Percentiles rank a stretch among this genome's conserved stretches.
Conservation (phyloP, 2,888 invertebrate species). For the Drosophila eohydei region DNA sequence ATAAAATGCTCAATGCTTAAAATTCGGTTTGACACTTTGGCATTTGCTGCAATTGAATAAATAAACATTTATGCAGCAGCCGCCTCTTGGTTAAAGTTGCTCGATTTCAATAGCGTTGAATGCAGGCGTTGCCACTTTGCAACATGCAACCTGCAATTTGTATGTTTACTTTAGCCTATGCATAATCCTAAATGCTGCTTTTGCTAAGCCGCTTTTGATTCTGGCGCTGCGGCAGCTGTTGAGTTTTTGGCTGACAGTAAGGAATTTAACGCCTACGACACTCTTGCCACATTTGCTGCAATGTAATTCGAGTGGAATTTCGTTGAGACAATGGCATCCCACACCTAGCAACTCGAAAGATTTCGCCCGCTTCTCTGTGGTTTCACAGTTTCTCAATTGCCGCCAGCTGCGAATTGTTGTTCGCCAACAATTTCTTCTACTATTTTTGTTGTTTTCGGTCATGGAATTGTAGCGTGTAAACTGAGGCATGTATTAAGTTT, state of each 20-base stretch:
- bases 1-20: conserved; percentile 39
- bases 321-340: conserved; percentile 31
- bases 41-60: conserved; percentile 61
- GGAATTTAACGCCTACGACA: conserved; percentile 31
- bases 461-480: conserved; percentile 63
- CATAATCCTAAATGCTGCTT: conserved; percentile 37
- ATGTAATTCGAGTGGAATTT: conserved; percentile 53
- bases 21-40: conserved; percentile 55
- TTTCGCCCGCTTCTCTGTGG: conserved; percentile 29
- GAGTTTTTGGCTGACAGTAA: conserved; percentile 17
- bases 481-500: conserved; percentile 66
- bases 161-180: conserved; percentile 28
- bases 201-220: conserved; percentile 37
- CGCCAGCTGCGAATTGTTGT: conserved; percentile 42
- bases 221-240: conserved; percentile 8
- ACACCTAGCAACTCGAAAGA: conserved; percentile 11
- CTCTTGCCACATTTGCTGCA: conserved; percentile 32
- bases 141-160: conserved; percentile 43
- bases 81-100: conserved; percentile 21
- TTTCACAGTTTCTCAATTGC: conserved; percentile 31
- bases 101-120: conserved; percentile 41
- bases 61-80: conserved; percentile 28
- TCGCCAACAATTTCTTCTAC: conserved; percentile 4
- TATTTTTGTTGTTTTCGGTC: conserved; percentile 10
- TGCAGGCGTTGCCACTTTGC: conserved; percentile 28